Evolutionary conservation across 2,888 invertebrate genomes (phyloP).

Genomic region (Argynnis bischoffii): DNA sequence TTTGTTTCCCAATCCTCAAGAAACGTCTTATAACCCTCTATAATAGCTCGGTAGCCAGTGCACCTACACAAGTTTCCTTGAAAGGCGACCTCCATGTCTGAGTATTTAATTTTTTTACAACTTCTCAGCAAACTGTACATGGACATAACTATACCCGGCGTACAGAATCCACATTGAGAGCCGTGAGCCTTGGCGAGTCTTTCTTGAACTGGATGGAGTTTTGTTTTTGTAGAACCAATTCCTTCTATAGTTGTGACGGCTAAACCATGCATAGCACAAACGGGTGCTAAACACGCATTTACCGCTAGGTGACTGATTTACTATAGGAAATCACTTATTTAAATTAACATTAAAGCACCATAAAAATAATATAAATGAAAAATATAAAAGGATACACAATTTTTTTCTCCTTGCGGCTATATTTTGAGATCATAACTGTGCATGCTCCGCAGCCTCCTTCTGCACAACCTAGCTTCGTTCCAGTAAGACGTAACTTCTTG

Average conservation of each 20-base stretch:
- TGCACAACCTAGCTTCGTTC: constrained; percentile 96
- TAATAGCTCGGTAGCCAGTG: constrained; percentile 93
- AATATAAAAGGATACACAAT: constrained; percentile 70
- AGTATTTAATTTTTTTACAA: constrained; percentile 65
- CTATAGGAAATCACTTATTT: constrained; percentile 15
- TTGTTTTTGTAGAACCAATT: constrained; percentile 88
- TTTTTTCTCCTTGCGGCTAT: constrained; percentile 83
- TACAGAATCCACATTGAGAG: constrained; percentile 94
- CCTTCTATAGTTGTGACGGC: constrained; percentile 94
- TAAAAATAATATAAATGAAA: neutral
- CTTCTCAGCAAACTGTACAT: constrained; percentile 91
- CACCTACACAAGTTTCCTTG: constrained; percentile 91
- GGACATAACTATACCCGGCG: constrained; percentile 95
- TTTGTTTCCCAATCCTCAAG: constrained; percentile 86
- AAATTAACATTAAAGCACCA: neutral
- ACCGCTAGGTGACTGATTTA: constrained; percentile 86
- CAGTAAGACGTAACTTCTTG: constrained; percentile 90
- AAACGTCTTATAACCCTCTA: constrained; percentile 91
- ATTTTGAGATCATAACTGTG: constrained; percentile 95
- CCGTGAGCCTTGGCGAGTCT: constrained; percentile 92
- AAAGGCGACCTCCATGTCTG: constrained; percentile 88
- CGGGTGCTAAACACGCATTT: constrained; percentile 91
- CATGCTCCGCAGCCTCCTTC: constrained; percentile 99
- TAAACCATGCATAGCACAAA: constrained; percentile 90
- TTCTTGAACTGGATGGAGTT: constrained; percentile 91